Conservation (phyloP, 2,113 vertebrate genomes). For the Laterallus jamaicensis region DNA sequence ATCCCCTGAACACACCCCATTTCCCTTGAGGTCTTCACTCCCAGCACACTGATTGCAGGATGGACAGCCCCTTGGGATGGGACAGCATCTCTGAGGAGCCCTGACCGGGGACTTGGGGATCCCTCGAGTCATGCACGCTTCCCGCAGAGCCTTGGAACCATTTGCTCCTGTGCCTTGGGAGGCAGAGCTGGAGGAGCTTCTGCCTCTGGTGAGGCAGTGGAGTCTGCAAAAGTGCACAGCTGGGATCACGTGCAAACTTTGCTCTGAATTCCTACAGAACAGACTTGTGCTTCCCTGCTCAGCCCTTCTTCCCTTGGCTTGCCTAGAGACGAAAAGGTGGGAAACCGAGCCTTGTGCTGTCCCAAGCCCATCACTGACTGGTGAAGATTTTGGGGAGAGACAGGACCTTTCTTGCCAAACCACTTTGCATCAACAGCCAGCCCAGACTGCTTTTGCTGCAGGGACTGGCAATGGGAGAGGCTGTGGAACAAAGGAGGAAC, state of each 20-base stretch:
- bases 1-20: background rate
- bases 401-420: constrained; percentile 34
- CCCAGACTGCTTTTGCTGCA: constrained; percentile 51
- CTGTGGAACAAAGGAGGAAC: constrained; percentile 42
- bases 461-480: constrained; percentile 56
- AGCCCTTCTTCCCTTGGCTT: background rate
- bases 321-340: background rate
- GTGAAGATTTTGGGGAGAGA: constrained; percentile 23
- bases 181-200: background rate
- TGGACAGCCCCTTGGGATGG: background rate
- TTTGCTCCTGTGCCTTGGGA: background rate
- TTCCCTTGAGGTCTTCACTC: background rate
- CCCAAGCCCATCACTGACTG: background rate
- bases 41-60: background rate
- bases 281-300: background rate
- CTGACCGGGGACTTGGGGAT: background rate
- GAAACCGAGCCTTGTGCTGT: background rate
- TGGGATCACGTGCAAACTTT: constrained; percentile 9
- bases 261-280: background rate
- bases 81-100: background rate
- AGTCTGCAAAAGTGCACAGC: background rate
- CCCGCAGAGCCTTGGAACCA: background rate
- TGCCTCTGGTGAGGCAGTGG: background rate
- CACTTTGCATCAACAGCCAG: constrained; percentile 2
- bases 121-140: background rate